These are phyloP conservation scores for Temnothorax longispinosus DNA, from an alignment of 1,140 invertebrate genomes.

Conservation along the genomic window DNA sequence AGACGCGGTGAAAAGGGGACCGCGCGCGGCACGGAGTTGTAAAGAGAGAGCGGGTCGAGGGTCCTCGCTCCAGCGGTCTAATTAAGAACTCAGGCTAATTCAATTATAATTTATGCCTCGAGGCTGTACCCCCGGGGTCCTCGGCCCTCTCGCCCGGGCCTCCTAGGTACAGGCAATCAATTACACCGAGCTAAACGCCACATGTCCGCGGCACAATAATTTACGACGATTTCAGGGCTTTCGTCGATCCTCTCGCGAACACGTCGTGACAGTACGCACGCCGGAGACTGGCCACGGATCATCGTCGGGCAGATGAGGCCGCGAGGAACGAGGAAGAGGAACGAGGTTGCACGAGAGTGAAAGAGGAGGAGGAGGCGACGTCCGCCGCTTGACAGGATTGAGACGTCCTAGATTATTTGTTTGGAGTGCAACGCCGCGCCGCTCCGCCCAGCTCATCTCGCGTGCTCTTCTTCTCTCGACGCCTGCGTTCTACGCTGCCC, in stretches of 20 bases:
- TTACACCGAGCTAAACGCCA: constrained; percentile 77
- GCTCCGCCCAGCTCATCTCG: constrained; percentile 77
- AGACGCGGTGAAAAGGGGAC: constrained; percentile 37
- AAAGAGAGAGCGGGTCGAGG: constrained; percentile 55
- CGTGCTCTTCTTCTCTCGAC: constrained; percentile 58
- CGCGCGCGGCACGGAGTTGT: constrained; percentile 39
- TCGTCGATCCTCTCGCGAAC: constrained; percentile 53
- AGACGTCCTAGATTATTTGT: constrained; percentile 82
- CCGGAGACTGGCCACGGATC: not conserved
- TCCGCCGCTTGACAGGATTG: constrained; percentile 75
- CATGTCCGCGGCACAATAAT: constrained; percentile 76
- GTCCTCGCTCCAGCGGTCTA: constrained; percentile 58
- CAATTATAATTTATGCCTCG: constrained; percentile 81
- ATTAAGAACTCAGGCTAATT: constrained; percentile 81
- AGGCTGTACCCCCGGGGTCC: constrained; percentile 1
- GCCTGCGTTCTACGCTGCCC: constrained; percentile 38
- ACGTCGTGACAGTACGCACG: not conserved
- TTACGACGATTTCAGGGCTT: constrained; percentile 76
- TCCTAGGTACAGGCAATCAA: constrained; percentile 75
- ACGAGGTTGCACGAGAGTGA: constrained; percentile 12
- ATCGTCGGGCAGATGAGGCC: constrained; percentile 21
- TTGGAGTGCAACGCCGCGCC: constrained; percentile 75
- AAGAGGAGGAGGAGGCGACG: constrained; percentile 50
- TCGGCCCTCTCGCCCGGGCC: constrained; percentile 25
- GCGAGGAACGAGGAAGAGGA: constrained; percentile 39